A percentile compares a stretch with the other conserved stretches of the same genome.
Evolutionary conservation across 2,113 vertebrate species (phyloP).

Genomic region (Petromus typicus): DNA sequence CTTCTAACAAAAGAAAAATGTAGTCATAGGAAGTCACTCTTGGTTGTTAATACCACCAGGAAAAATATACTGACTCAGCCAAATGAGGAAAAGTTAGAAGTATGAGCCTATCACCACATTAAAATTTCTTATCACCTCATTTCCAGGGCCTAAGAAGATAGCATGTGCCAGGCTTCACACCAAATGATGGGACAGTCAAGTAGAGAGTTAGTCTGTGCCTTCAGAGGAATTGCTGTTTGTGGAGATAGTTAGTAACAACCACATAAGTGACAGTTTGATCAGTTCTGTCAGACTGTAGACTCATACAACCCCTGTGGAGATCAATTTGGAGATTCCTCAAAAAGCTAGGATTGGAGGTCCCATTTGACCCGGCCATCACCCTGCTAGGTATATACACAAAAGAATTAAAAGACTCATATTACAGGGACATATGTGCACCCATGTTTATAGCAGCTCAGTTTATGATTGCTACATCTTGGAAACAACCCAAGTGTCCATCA

Average conservation of each 20-base stretch:
- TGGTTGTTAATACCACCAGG: constrained; percentile 11
- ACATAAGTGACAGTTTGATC: background rate
- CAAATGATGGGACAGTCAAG: accelerated
- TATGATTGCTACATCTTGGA: no score
- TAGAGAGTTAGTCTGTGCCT: background rate
- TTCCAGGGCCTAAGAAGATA: background rate
- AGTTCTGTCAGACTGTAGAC: no score
- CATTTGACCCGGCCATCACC: no score
- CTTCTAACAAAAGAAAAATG: constrained; percentile 36
- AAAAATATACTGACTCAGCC: background rate
- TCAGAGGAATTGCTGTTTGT: background rate
- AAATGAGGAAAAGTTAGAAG: constrained; percentile 38
- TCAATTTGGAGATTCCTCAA: no score
- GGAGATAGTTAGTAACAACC: background rate
- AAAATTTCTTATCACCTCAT: background rate
- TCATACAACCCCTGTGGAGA: no score
- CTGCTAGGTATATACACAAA: no score
- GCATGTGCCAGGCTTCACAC: background rate
- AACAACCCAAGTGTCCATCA: no score
- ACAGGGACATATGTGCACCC: no score
- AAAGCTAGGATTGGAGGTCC: no score
- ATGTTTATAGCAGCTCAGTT: no score
- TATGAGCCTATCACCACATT: background rate
- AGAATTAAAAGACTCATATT: no score
- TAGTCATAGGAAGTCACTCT: background rate